These are phyloP conservation scores for Onthophagus sagittarius DNA, from an alignment of 2,888 invertebrate genomes.

Conservation along the genomic window DNA sequence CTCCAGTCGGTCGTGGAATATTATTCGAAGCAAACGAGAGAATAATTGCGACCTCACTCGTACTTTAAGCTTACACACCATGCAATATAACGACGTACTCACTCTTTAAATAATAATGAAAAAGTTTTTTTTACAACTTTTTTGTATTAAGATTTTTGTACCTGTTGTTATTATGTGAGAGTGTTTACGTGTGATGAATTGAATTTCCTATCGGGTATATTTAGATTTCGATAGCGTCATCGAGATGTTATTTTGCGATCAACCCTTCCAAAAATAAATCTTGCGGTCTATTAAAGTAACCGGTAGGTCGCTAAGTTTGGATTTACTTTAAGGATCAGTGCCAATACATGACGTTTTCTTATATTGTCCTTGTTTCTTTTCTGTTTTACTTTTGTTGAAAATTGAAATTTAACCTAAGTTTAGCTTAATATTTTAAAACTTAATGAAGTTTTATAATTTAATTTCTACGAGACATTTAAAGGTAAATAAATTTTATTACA, in stretches of 20 bases:
- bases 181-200: background rate
- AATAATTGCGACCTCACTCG: conserved; percentile 23
- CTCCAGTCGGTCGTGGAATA: conserved; percentile 43
- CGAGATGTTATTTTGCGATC: conserved; percentile 1
- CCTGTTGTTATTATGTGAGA: too few species aligned
- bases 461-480: too few species aligned
- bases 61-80: too few species aligned
- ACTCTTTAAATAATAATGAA: too few species aligned
- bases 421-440: too few species aligned
- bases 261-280: conserved; percentile 11
- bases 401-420: too few species aligned
- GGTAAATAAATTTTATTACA: too few species aligned
- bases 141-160: too few species aligned
- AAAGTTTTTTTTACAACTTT: too few species aligned
- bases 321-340: conserved; percentile 33
- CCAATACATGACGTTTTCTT: conserved; percentile 35
- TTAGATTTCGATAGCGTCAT: background rate
- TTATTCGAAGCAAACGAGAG: conserved; percentile 33
- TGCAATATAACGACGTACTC: too few species aligned
- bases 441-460: too few species aligned
- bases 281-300: conserved; percentile 5
- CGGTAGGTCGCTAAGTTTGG: conserved; percentile 25
- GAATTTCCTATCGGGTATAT: background rate
- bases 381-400: too few species aligned
- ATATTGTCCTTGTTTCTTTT: conserved; percentile 19